Percentiles rank a stretch among this genome's conserved stretches.
These are phyloP conservation scores for Dryocosmus kuriphilus DNA, from an alignment of 2,888 invertebrate species.

Conservation along the genomic window DNA sequence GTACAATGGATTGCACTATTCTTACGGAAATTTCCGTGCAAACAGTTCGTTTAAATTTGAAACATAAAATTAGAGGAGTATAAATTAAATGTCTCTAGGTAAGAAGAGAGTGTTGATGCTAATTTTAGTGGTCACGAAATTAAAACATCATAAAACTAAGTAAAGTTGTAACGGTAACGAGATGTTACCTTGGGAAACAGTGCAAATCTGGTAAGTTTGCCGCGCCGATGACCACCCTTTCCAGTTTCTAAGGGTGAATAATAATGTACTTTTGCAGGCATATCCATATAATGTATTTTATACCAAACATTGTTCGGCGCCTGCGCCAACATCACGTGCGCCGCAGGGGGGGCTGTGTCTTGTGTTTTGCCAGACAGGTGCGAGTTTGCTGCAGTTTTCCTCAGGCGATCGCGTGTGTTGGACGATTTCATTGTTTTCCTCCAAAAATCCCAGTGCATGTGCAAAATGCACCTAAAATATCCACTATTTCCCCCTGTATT, in stretches of 20 bases:
- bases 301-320: constrained; percentile 59
- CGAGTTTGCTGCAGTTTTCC: constrained; percentile 64
- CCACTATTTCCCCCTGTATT: background rate
- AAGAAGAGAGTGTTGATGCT: too few species aligned
- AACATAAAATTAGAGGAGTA: too few species aligned
- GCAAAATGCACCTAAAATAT: background rate
- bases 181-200: background rate
- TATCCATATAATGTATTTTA: constrained; percentile 10
- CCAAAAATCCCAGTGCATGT: background rate
- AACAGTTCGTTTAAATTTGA: too few species aligned
- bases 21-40: too few species aligned
- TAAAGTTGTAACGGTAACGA: background rate
- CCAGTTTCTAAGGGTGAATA: background rate
- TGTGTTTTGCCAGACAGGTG: constrained; percentile 55
- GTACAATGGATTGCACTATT: too few species aligned
- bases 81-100: too few species aligned
- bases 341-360: constrained; percentile 60
- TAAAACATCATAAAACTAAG: background rate
- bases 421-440: constrained; percentile 52
- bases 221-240: constrained; percentile 18
- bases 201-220: constrained; percentile 12
- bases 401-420: constrained; percentile 61
- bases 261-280: background rate
- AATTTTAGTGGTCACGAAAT: background rate
- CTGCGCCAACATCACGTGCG: constrained; percentile 66